Percentiles rank a stretch among this genome's conserved stretches.
Conservation (phyloP, 2,888 invertebrate species). For the Branchipolynoe longqiensis region DNA sequence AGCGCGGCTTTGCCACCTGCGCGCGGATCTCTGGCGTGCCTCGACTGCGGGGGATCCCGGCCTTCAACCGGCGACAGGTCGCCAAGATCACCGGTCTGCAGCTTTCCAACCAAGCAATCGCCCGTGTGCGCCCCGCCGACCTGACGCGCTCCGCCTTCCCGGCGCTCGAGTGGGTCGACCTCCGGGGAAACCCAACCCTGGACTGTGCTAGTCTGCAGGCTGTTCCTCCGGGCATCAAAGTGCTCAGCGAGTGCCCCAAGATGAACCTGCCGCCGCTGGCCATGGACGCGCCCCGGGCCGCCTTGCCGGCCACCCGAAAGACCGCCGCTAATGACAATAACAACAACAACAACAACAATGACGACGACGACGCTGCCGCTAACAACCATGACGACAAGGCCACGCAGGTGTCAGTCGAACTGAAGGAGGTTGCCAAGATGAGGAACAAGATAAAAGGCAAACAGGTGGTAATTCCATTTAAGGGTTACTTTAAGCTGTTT, state of each 20-base stretch:
- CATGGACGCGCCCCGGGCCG: neutral
- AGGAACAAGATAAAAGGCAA: constrained; percentile 1
- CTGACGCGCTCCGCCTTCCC: neutral
- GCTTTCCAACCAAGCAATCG: neutral
- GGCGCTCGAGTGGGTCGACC: constrained; percentile 28
- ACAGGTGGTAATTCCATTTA: constrained; percentile 32
- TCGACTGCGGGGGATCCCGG: neutral
- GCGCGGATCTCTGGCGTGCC: neutral
- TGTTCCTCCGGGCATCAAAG: constrained; percentile 1
- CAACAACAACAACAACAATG: neutral
- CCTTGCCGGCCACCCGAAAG: neutral
- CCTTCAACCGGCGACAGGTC: neutral
- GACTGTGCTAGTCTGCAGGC: neutral
- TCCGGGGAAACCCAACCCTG: neutral
- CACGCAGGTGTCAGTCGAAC: neutral
- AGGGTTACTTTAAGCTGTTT: constrained; percentile 38
- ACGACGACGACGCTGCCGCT: neutral
- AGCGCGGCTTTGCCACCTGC: constrained; percentile 6
- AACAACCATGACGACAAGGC: no score
- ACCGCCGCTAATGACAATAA: neutral
- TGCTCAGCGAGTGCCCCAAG: constrained; percentile 17
- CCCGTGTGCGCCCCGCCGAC: neutral
- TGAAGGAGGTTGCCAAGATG: neutral
- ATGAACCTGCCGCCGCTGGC: constrained; percentile 2
- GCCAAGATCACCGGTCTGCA: neutral